Base-by-base conservation (phyloP, 2,797 vertebrate genomes). In the Enteromius unitaeniatus region DNA sequence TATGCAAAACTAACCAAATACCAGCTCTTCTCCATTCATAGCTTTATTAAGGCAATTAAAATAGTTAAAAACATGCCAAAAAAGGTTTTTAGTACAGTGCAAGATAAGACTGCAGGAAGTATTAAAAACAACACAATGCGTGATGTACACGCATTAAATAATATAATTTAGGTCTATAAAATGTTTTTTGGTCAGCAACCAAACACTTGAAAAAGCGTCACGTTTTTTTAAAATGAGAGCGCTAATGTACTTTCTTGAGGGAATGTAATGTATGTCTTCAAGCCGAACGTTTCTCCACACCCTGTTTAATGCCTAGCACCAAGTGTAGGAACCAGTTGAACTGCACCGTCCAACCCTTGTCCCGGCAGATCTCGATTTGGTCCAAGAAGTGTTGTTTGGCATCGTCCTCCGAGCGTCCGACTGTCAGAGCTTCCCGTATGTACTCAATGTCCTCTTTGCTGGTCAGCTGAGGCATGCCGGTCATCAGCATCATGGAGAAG, bases 401-500 rank as follows among this genome's bases (percentile, higher is more conserved):
- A 28, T 97, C 97, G 0, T 97, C 97, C 81, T 99, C 97, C 0
- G 89, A 95, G 79, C 96, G 95, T 6, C 98, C 97, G 1, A 99
- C 97, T 0, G 97, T 99, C 86, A 99, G 92, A 0, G 98, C 97
- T 76, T 98, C 98, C 0, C 97, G 96, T 89, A 99, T 99, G 84
- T 99, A 99, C 87, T 99, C 98, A 0, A 99, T 99, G 73, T 99
- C 98, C 90, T 99, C 97, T 89, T 97, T 99, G 88, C 97, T 99
- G 64, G 97, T 99, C 89, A 99, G 92, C 69, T 99, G 98, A 3
- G 98, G 98, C 97, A 99, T 99, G 9, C 98, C 98, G 0, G 95
- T 96, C 98, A 99, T 99, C 58, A 99, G 93, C 98, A 99, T 99
- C 98, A 99, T 99, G 90, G 98, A 99, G 94, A 99, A 99, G 37